These are phyloP conservation scores for Sternotherus odoratus DNA, from an alignment of 2,797 vertebrate species.

Conservation along the genomic window DNA sequence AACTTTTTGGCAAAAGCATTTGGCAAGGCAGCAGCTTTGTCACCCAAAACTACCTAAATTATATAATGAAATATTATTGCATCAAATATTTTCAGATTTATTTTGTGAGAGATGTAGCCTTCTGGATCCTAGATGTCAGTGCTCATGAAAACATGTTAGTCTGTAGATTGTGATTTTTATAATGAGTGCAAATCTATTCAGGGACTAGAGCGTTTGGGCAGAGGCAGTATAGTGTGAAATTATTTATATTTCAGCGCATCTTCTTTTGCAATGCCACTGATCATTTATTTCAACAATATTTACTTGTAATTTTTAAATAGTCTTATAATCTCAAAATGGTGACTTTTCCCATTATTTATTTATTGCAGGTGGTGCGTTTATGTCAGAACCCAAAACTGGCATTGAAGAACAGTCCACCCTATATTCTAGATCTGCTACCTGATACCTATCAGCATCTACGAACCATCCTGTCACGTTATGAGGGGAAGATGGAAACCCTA, in stretches of 20 bases:
- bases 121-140: background rate
- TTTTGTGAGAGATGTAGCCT: background rate
- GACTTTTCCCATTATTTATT: background rate
- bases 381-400: slow-evolving; percentile 98
- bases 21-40: background rate
- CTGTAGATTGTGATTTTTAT: background rate
- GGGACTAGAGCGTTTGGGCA: background rate
- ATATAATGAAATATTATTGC: background rate
- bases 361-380: slow-evolving; percentile 92
- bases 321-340: rapidly evolving
- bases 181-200: background rate
- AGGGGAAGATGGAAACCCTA: slow-evolving; percentile 97
- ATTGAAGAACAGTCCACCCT: slow-evolving; percentile 98
- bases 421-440: slow-evolving; percentile 97
- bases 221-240: rapidly evolving
- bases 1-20: background rate
- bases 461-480: slow-evolving; percentile 94
- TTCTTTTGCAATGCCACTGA: rapidly evolving
- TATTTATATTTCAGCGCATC: rapidly evolving
- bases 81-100: background rate
- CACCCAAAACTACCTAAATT: background rate
- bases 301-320: background rate
- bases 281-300: rapidly evolving
- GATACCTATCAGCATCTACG: slow-evolving; percentile 99
- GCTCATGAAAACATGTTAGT: background rate